phyloP scores from a whole-genome alignment of 2,113 vertebrate species.

The Cyphomyrus plagiostoma region DNA sequence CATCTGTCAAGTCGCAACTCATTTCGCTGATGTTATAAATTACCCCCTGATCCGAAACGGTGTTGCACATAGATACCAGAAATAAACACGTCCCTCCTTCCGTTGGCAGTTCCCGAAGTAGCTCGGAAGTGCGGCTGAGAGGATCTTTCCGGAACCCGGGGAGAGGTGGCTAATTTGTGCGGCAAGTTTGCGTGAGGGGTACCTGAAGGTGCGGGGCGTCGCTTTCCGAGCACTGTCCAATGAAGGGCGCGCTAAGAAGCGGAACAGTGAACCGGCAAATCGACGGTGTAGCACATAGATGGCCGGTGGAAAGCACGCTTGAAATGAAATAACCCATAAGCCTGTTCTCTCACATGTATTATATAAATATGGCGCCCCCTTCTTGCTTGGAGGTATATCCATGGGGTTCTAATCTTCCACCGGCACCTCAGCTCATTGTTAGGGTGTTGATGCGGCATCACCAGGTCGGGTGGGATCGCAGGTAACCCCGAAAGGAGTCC shows the following conservation, averaged over 20 bases:
- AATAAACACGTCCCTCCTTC: background rate
- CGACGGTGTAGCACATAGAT: background rate
- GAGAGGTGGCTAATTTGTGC: background rate
- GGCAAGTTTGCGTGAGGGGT: background rate
- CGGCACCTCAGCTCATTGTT: background rate
- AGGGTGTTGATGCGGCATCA: background rate
- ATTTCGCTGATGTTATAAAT: constrained; percentile 3
- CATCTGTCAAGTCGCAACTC: background rate
- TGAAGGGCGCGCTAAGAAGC: background rate
- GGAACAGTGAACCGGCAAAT: background rate
- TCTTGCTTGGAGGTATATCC: background rate
- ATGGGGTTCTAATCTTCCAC: background rate
- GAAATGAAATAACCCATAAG: background rate
- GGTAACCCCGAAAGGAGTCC: background rate
- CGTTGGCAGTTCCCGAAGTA: background rate
- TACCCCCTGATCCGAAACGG: background rate
- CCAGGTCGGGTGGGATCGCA: background rate
- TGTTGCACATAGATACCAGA: background rate
- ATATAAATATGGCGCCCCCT: background rate
- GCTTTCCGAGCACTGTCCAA: no score
- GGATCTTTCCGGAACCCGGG: background rate
- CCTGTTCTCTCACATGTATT: background rate
- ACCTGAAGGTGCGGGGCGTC: background rate
- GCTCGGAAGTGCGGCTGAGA: background rate
- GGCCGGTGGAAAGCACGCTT: background rate